Percentiles rank a stretch among this genome's conserved stretches.
Evolutionary conservation across 2,797 vertebrate species (phyloP).

Genomic region (Hippopotamyrus pictus): DNA sequence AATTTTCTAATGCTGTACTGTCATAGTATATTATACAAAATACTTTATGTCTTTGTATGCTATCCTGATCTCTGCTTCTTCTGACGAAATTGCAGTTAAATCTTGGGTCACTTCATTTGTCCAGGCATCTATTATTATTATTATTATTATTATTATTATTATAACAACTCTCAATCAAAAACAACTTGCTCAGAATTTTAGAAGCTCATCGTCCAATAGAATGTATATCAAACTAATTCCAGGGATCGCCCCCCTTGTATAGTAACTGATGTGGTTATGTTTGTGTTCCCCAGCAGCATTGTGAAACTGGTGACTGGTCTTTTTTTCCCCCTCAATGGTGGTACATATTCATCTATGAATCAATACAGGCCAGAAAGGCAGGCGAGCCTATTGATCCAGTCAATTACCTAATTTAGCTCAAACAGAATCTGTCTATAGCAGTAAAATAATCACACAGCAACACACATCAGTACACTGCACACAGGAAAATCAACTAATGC

Average conservation of each 20-base stretch:
- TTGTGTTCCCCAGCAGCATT: neutral
- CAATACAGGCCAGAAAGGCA: neutral
- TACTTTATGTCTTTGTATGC: too few species aligned
- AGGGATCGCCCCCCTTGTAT: neutral
- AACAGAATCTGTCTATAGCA: neutral
- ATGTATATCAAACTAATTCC: neutral
- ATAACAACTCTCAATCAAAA: conserved; percentile 14
- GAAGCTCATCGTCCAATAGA: neutral
- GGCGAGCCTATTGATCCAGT: neutral
- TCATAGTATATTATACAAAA: too few species aligned
- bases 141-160: too few species aligned
- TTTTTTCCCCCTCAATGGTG: neutral
- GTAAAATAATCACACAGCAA: neutral
- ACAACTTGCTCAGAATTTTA: conserved; percentile 15
- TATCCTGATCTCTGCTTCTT: neutral
- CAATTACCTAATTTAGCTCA: neutral
- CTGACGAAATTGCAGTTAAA: neutral
- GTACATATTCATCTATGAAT: neutral
- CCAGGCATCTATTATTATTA: too few species aligned
- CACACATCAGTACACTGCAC: neutral
- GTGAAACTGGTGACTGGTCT: neutral
- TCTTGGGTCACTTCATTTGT: too few species aligned
- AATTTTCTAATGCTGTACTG: too few species aligned
- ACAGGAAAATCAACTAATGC: neutral
- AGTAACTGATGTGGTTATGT: neutral